phyloP scores from a whole-genome alignment of 1,140 invertebrate species.

The Papilio xuthus region DNA sequence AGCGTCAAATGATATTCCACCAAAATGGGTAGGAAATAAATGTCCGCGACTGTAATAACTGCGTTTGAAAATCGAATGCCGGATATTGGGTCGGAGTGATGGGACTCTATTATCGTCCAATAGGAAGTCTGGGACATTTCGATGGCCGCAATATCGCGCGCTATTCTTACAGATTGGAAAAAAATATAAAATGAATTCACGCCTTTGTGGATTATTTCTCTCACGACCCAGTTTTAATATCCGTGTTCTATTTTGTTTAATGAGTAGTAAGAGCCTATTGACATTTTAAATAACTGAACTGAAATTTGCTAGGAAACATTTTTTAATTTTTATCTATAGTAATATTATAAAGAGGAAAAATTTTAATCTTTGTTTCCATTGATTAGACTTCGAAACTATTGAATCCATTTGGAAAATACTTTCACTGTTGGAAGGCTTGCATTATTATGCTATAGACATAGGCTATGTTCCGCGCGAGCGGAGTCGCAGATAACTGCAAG shows the following conservation, averaged over 20 bases:
- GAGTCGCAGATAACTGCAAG: too few relatives aligned
- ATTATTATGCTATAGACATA: too few relatives aligned
- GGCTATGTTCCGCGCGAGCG: too few relatives aligned
- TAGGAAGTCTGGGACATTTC: constrained; percentile 48
- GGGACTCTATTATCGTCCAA: constrained; percentile 50
- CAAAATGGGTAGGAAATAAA: background rate
- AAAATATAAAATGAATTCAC: constrained; percentile 4
- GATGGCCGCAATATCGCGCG: constrained; percentile 45
- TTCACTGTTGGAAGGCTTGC: too few relatives aligned
- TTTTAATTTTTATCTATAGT: too few relatives aligned
- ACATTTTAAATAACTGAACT: background rate
- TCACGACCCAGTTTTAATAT: constrained; percentile 10
- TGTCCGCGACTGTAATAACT: constrained; percentile 19
- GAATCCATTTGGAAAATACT: too few relatives aligned
- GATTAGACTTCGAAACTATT: too few relatives aligned
- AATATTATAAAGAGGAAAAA: too few relatives aligned
- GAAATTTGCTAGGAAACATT: background rate
- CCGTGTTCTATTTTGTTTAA: constrained; percentile 2
- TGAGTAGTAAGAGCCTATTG: background rate
- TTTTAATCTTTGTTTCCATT: too few relatives aligned
- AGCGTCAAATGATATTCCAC: background rate
- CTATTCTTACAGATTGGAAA: constrained; percentile 38
- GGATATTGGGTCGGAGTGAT: constrained; percentile 40
- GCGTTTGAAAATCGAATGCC: constrained; percentile 40
- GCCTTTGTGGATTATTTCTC: background rate